Percentiles rank a stretch among this genome's conserved stretches.
These are phyloP conservation scores for Zaprionus tsacasi DNA, from an alignment of 1,140 invertebrate species.

Conservation along the genomic window DNA sequence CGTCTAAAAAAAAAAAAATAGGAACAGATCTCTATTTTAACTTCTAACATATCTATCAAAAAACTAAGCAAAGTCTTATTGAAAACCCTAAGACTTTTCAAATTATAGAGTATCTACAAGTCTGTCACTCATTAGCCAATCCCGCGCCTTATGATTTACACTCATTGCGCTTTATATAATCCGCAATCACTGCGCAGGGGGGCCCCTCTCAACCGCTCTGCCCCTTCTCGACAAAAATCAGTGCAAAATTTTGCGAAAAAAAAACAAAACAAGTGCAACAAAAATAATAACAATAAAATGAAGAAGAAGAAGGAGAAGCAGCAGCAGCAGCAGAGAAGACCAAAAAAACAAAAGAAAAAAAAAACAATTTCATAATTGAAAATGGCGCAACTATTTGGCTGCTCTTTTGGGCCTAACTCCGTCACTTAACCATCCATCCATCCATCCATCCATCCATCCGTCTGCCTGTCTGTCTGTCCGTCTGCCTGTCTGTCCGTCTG, in stretches of 20 bases:
- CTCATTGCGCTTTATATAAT: conserved; percentile 56
- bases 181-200: conserved; percentile 49
- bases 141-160: conserved; percentile 49
- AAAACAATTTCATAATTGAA: conserved; percentile 74
- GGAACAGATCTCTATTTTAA: too few species aligned
- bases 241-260: conserved; percentile 2
- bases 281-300: conserved; percentile 10
- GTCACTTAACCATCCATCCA: conserved; percentile 41
- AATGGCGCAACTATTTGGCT: conserved; percentile 76
- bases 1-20: too few species aligned
- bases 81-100: too few species aligned
- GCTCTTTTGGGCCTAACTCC: conserved; percentile 41
- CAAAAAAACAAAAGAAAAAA: conserved; percentile 25
- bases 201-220: neutral
- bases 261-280: neutral
- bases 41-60: neutral
- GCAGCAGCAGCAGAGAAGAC: conserved; percentile 16
- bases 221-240: neutral
- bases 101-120: conserved; percentile 4
- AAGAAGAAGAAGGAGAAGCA: conserved; percentile 6
- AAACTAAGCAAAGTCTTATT: neutral
- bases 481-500: conserved; percentile 36
- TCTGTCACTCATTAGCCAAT: neutral
- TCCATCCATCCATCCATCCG: conserved; percentile 42
- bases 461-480: conserved; percentile 41